Evolutionary conservation across 2,113 vertebrate species (phyloP).

Genomic region (Oryzias javanicus): DNA sequence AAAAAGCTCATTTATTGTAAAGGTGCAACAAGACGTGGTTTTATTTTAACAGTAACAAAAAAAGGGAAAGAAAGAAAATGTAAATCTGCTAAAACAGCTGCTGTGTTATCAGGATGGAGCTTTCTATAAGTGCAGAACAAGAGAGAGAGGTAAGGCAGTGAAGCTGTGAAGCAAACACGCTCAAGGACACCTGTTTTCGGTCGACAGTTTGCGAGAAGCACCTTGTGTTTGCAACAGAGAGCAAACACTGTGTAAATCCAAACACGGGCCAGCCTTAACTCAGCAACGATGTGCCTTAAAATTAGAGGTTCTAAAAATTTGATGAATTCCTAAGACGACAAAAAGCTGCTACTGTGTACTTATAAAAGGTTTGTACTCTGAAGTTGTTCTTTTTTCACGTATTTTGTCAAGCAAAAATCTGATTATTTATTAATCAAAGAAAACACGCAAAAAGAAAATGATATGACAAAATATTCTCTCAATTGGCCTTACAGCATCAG

Average conservation of each 20-base stretch:
- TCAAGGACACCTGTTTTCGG: conserved; percentile 67
- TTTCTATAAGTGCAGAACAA: conserved; percentile 32
- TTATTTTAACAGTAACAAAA: conserved; percentile 9
- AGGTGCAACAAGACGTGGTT: conserved; percentile 34
- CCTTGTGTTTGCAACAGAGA: conserved; percentile 25
- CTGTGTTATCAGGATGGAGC: conserved; percentile 25
- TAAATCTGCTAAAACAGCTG: conserved; percentile 24
- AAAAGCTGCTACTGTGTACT: conserved; percentile 16
- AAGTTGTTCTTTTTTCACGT: conserved; percentile 3
- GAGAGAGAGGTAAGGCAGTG: conserved; percentile 28
- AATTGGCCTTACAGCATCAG: conserved; percentile 51
- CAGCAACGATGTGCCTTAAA: conserved; percentile 1
- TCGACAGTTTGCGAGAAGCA: conserved; percentile 37
- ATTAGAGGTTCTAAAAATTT: conserved; percentile 21
- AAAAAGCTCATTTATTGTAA: conserved; percentile 25
- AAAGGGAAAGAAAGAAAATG: conserved; percentile 11
- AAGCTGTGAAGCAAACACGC: conserved; percentile 43
- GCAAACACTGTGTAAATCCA: conserved; percentile 34
- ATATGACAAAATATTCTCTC: conserved; percentile 38
- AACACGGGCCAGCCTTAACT: not conserved
- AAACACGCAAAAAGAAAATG: conserved; percentile 49
- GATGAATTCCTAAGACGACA: conserved; percentile 32
- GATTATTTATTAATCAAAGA: conserved; percentile 65
- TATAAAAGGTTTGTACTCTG: not conserved
- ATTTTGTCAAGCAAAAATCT: conserved; percentile 28